phyloP scores from a whole-genome alignment of 2,113 vertebrate species.

The Anolis carolinensis region DNA sequence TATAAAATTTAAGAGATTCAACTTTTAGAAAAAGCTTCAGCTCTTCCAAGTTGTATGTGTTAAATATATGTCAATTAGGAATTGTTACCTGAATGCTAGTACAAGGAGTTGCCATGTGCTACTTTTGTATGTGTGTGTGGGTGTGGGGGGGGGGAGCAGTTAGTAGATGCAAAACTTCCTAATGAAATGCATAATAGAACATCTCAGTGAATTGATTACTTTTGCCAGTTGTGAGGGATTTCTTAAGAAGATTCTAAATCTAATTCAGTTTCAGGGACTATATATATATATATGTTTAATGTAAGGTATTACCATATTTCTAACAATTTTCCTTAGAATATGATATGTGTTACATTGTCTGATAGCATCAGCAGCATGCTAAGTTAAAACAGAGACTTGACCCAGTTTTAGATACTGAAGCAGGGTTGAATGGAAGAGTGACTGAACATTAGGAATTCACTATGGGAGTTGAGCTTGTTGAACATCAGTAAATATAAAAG shows the following conservation, averaged over 20 bases:
- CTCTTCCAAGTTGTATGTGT: neutral
- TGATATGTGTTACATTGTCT: neutral
- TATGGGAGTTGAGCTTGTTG: neutral
- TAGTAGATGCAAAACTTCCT: neutral
- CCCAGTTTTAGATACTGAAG: too few species aligned
- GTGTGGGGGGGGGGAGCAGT: too few species aligned
- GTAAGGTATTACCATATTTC: neutral
- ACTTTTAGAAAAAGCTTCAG: conserved; percentile 16
- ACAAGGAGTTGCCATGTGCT: neutral
- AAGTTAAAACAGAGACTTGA: neutral
- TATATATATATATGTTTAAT: neutral
- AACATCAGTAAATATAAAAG: neutral
- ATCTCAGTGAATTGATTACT: too few species aligned
- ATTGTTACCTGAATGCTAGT: neutral
- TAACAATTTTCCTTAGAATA: neutral
- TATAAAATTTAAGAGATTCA: neutral
- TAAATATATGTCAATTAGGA: neutral
- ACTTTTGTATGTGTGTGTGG: neutral
- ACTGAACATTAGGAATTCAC: neutral
- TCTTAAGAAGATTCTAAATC: neutral
- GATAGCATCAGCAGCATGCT: neutral
- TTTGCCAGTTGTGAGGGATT: neutral
- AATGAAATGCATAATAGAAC: neutral
- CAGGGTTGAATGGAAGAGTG: neutral
- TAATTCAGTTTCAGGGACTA: neutral